Conservation (phyloP, 2,888 invertebrate genomes). For the Meiosimyza platycephala region DNA sequence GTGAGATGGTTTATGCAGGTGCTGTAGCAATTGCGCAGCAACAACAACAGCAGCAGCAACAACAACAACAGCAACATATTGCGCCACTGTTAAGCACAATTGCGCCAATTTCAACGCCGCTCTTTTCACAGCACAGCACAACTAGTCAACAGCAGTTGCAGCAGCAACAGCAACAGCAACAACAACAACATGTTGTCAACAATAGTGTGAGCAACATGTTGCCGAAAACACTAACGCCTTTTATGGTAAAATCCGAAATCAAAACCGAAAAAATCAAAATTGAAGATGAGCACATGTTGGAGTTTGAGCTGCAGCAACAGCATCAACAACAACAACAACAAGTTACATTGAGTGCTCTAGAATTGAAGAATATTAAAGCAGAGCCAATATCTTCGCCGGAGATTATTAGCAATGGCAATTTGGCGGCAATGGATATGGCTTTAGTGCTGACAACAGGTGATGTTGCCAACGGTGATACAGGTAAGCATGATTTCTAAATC, state of each 20-base stretch:
- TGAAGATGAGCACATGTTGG: constrained; percentile 56
- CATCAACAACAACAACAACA: constrained; percentile 37
- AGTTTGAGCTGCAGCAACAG: constrained; percentile 44
- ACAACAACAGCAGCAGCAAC: constrained; percentile 23
- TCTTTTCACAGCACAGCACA: neutral
- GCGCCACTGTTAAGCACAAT: constrained; percentile 1
- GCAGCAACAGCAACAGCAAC: constrained; percentile 4
- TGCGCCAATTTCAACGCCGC: constrained; percentile 36
- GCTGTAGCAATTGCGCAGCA: constrained; percentile 40
- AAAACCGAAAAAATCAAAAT: constrained; percentile 66
- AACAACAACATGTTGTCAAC: constrained; percentile 20
- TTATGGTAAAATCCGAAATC: constrained; percentile 61
- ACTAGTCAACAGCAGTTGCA: constrained; percentile 14
- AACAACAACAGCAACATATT: constrained; percentile 27
- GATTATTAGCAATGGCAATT: constrained; percentile 21
- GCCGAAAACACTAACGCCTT: constrained; percentile 23
- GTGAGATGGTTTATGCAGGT: constrained; percentile 69
- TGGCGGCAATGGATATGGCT: constrained; percentile 30
- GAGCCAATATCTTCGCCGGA: constrained; percentile 50
- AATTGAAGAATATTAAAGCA: constrained; percentile 63
- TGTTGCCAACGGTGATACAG: neutral
- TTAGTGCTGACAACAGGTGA: neutral
- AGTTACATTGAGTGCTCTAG: constrained; percentile 45
- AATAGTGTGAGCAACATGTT: constrained; percentile 19
- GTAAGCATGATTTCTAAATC: too few species aligned